Evolutionary conservation across 2,113 vertebrate genomes (phyloP).

Genomic region (Ictalurus furcatus): DNA sequence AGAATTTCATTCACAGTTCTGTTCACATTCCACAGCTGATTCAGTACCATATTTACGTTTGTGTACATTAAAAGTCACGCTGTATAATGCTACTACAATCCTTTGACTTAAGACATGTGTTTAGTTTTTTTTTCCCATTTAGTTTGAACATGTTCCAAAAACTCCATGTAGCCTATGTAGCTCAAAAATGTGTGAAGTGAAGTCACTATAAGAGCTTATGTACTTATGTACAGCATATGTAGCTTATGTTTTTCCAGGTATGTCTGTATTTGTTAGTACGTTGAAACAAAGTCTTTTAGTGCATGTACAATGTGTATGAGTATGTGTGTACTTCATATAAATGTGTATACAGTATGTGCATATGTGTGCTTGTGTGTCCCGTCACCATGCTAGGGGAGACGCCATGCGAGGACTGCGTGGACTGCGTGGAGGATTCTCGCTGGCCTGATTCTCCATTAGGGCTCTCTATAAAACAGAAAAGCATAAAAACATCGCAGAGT

Average conservation of each 20-base stretch:
- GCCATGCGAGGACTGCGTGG: conserved; percentile 81
- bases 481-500: not conserved
- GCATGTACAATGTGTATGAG: not conserved
- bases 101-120: not conserved
- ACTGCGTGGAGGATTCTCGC: conserved; percentile 74
- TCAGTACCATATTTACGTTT: conserved; percentile 10
- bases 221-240: not conserved
- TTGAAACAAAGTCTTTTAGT: not conserved
- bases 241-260: not conserved
- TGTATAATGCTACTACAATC: not conserved
- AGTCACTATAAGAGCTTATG: not conserved
- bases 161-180: not conserved
- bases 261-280: not conserved
- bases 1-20: conserved; percentile 34
- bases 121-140: not conserved
- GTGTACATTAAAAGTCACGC: conserved; percentile 5
- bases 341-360: not conserved
- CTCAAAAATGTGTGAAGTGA: not conserved
- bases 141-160: not conserved
- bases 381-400: conserved; percentile 91
- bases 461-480: conserved; percentile 76
- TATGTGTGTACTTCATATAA: not conserved
- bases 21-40: conserved; percentile 17
- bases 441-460: conserved; percentile 81
- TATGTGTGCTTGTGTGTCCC: conserved; percentile 41